Evolutionary conservation across 1,140 invertebrate genomes (phyloP), one percentile per base, ranked within the genome.

Genomic region (Drosophila parabipectinata): DNA sequence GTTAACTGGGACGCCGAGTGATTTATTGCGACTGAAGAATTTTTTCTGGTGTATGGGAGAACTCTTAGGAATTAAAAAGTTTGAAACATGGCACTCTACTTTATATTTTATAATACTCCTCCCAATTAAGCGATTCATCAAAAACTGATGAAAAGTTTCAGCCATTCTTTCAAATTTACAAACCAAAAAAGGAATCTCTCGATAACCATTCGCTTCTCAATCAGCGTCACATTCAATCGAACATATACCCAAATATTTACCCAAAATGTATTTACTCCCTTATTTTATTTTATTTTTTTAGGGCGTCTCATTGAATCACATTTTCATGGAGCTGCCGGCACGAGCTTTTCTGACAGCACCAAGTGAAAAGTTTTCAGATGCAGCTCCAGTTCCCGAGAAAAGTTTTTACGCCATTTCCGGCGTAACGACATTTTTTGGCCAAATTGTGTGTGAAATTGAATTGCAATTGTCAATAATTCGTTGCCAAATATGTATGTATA

Each of bases 401-500:
- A 80, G 52, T 85, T 85, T 82, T 87, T 69, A 64, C 72, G 82
- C 69, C 62, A 77, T 85, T 85, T 85, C 81, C 72, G 72, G 66
- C 59, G 62, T 55, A 64, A 79, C 61, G 57, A 81, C 78, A 73
- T 75, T 85, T 85, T 82, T 74, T 79, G 74, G 78, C 78, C 82
- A 85, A 85, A 85, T 85, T 85, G 82, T 85, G 82, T 85, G 82
- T 85, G 82, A 85, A 85, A 85, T 85, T 85, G 82, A 85, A 85
- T 85, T 85, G 82, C 82, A 85, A 85, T 85, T 85, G 82, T 85
- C 82, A 85, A 85, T 85, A 85, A 85, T 85, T 85, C 82, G 82
- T 87, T 87, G 77, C 58, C 78, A 72, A 81, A 85, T 87, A 81
- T 71, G 64, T 69, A 54, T 45, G 15, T 62, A 54, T 56, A 39